Evolutionary conservation across 2,113 vertebrate genomes (phyloP).

Genomic region (Triplophysa tibetana): DNA sequence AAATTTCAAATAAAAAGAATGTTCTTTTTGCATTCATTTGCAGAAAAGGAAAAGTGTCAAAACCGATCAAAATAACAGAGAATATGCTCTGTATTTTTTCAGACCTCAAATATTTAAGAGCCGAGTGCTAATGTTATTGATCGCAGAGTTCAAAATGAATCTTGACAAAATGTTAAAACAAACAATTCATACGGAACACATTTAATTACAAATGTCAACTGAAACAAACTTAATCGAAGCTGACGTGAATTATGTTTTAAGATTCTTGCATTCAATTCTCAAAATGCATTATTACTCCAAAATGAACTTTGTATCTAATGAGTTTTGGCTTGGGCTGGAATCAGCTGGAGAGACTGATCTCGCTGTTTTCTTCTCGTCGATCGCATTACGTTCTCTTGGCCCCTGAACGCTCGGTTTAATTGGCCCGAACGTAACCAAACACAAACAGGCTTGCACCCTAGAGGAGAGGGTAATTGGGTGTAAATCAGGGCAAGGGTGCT

Average conservation of each 20-base stretch:
- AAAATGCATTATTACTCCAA: not conserved
- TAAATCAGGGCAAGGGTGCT: conserved; percentile 16
- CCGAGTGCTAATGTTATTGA: too few species aligned
- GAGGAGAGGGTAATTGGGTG: conserved; percentile 55
- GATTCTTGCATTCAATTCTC: not conserved
- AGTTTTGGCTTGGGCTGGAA: not conserved
- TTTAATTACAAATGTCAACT: too few species aligned
- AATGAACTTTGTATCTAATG: not conserved
- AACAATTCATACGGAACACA: too few species aligned
- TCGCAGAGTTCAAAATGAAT: too few species aligned
- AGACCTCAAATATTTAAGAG: too few species aligned
- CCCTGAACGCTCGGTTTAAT: conserved; percentile 57
- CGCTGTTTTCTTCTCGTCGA: not conserved
- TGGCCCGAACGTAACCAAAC: conserved; percentile 65
- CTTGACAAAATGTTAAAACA: too few species aligned
- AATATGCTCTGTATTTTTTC: too few species aligned
- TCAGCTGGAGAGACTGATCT: conserved; percentile 13
- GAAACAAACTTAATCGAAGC: too few species aligned
- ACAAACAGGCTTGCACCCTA: conserved; percentile 58
- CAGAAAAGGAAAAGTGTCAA: too few species aligned
- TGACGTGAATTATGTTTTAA: not conserved
- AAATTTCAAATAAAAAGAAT: too few species aligned
- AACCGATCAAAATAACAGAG: too few species aligned
- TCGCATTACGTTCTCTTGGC: conserved; percentile 16
- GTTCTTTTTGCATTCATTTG: too few species aligned